phyloP scores from a whole-genome alignment of 30 jellyfish, hydroid and myxozoan genomes.

The Hydractinia symbiolongicarpus region DNA sequence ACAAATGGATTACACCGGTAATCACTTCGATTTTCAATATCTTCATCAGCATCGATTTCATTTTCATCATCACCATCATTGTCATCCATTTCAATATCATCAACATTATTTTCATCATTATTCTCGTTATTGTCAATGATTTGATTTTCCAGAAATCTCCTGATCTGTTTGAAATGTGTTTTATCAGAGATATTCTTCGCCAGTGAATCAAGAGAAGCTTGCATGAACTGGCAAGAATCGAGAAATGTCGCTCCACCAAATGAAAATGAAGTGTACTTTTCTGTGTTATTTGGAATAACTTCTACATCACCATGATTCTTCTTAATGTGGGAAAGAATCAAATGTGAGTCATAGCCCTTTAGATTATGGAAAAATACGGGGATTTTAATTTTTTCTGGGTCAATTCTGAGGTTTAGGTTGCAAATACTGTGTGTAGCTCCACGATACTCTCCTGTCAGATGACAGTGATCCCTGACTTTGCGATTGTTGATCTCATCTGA shows the following conservation, averaged over 20 bases:
- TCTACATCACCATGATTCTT: background rate
- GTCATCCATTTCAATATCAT: background rate
- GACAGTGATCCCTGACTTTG: too few relatives aligned
- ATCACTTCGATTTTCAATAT: too few relatives aligned
- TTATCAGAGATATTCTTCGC: background rate
- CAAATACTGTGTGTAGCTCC: too few relatives aligned
- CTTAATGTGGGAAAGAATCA: background rate
- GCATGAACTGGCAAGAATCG: background rate
- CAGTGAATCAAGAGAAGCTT: background rate
- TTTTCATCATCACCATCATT: conserved; percentile 5
- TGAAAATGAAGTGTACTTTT: background rate
- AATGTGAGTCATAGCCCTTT: conserved; percentile 38
- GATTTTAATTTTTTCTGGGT: too few relatives aligned
- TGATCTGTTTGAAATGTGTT: background rate
- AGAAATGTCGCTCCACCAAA: background rate
- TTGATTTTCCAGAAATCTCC: background rate
- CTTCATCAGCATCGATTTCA: background rate
- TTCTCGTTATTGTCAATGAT: background rate
- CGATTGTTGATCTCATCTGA: too few relatives aligned
- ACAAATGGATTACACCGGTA: background rate
- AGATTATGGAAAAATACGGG: conserved; percentile 58
- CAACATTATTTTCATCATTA: background rate
- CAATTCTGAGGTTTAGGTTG: too few relatives aligned
- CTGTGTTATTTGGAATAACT: background rate
- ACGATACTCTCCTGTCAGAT: too few relatives aligned